Evolutionary conservation across 2,888 invertebrate species (phyloP), one percentile per base, ranked within the genome.

Genomic region (Lasioglossum malachurum): DNA sequence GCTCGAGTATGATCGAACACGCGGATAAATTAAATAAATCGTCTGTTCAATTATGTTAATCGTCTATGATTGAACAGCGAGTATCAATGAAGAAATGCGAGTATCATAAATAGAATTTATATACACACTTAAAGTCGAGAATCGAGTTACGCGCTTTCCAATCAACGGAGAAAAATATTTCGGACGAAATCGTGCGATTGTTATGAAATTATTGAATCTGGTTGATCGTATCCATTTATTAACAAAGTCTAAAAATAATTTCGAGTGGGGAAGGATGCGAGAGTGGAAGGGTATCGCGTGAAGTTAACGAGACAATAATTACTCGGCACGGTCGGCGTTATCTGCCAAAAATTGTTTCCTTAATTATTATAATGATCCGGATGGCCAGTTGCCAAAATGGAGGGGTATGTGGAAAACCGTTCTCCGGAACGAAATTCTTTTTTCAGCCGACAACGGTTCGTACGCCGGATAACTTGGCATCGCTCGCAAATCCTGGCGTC

Each of bases 321-420:
- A 31, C 5, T 64, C 16, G 60, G 0, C 60, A 64, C 27, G 60
- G 27, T 31, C 60, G 60, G 60, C 60, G 27, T 64, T 64, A 64
- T 64, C 60, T 27, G 60, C 27, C 60, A 64, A 31, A 64, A 64
- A 31, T 64, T 64, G 60, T 64, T 64, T 64, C 60, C 35, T 23
- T 8, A 19, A 67, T 38, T 82, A 64, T 82, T 73, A 73, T 80
- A 80, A 72, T 73, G 64, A 67, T 35, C 67, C 67, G 67, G 31
- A 67, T 67, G 35, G 67, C 67, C 0, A 16, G 67, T 19, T 67
- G 67, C 67, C 67, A 67, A 57, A 57, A 16, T 19, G 3, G 23
- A 35, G 23, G 35, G 35, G 67, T n/a, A 31, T 4, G 67, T 31
- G 67, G 23, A 19, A 23, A 35, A 69, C 4, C 38, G 69, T 69